Conservation (phyloP, 2,113 vertebrate genomes). For the Paraplagusia blochii region DNA sequence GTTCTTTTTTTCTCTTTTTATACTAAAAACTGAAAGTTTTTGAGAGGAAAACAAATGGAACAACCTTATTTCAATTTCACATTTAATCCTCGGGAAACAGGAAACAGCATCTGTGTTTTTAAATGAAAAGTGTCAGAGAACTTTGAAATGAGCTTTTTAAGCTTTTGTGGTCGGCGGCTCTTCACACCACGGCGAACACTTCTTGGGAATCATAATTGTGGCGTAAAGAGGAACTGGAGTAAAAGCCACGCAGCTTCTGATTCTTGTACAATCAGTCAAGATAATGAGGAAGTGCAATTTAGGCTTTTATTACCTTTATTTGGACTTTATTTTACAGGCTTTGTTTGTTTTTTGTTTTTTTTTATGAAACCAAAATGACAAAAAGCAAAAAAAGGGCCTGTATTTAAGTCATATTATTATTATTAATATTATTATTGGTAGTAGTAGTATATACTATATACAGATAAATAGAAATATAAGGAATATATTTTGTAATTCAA, state of each 20-base stretch:
- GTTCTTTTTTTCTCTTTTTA: constrained; percentile 6
- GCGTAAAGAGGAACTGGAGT: constrained; percentile 35
- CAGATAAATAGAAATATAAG: too few relatives aligned
- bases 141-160: constrained; percentile 49
- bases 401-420: too few relatives aligned
- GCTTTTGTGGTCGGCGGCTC: constrained; percentile 58
- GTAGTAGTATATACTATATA: too few relatives aligned
- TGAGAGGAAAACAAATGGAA: too few relatives aligned
- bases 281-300: constrained; percentile 19
- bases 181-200: constrained; percentile 36
- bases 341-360: too few relatives aligned
- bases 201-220: constrained; percentile 27
- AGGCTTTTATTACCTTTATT: not conserved
- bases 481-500: too few relatives aligned
- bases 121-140: constrained; percentile 36
- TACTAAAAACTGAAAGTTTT: constrained; percentile 35
- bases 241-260: constrained; percentile 19
- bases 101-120: constrained; percentile 13
- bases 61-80: too few relatives aligned
- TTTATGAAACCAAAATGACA: not conserved
- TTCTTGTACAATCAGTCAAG: constrained; percentile 14
- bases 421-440: too few relatives aligned
- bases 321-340: not conserved
- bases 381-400: too few relatives aligned
- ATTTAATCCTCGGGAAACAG: too few relatives aligned